Evolutionary conservation across 2,113 vertebrate species (phyloP).

Genomic region (Phrynocephalus versicolor): DNA sequence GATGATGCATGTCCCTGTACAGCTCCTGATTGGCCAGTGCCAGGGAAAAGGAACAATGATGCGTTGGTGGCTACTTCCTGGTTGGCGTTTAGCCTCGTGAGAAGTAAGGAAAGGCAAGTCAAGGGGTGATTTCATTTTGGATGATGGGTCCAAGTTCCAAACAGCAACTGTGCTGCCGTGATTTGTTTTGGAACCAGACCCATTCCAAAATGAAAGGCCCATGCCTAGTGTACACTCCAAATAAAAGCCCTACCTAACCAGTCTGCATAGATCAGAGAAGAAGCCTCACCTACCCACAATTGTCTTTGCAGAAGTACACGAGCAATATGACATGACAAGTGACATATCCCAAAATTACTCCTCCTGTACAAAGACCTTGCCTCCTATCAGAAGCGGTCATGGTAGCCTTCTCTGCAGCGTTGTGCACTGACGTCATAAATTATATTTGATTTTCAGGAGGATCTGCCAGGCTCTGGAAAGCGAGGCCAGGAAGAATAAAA

Average conservation of each 20-base stretch:
- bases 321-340: background rate
- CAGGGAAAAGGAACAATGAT: no score
- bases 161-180: no score
- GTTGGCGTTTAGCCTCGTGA: no score
- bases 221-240: background rate
- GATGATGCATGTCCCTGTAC: no score
- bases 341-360: slow-evolving; percentile 6
- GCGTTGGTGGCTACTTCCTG: no score
- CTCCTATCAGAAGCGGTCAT: background rate
- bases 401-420: background rate
- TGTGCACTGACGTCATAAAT: background rate
- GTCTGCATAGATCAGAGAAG: background rate
- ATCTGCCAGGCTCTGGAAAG: slow-evolving; percentile 34
- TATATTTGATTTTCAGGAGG: slow-evolving; percentile 35
- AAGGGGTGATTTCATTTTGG: no score
- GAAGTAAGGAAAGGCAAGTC: no score
- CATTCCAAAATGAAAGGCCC: background rate
- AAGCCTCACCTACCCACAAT: background rate
- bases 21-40: no score
- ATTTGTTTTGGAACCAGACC: no score
- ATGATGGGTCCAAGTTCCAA: no score
- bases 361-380: slow-evolving; percentile 11
- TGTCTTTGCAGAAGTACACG: background rate
- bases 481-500: slow-evolving; percentile 35
- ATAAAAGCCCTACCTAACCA: background rate